Base-by-base conservation (phyloP, 2,113 vertebrate genomes). In the Eretmochelys imbricata region DNA sequence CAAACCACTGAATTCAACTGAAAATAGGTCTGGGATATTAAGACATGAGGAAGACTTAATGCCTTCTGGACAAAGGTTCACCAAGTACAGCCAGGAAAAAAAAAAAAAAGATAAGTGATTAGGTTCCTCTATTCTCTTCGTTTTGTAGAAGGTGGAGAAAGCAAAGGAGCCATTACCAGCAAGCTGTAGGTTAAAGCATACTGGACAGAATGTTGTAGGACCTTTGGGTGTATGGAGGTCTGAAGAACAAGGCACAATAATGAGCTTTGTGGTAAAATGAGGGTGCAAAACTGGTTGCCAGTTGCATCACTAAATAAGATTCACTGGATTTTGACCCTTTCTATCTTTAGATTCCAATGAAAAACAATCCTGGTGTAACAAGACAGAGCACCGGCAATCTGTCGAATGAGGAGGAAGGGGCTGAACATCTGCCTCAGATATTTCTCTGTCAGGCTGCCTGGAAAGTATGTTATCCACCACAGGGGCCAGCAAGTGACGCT, bases 141-240 rank as follows among this genome's bases (percentile, higher is more conserved):
- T 9, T 69, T 83, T 42, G 48, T 0, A 5, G 62, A 79, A 50
- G 1, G 1, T 4, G 2, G 46, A 83, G 80, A 81, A 49, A 75
- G 49, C 38, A 82, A 82, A 50, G 4, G 17, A 85, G 48, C 1
- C 2, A 5, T 17, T 7, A 7, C 4, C 8, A 19, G 42, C 16
- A 24, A 51, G 17, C 1, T 25, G 31, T 13, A 51, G 54, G 19
- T 69, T 81, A 4, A 13, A 10, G 5, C 3, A 4, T 27, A 46
- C 24, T 27, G 5, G 11, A 46, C 11, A 76, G 75, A 25, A 46
- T 13, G 54, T 49, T 13, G 42, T 12, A 80, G 54, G 22, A 25
- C 72, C 0, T 9, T 31, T 24, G 1, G 3, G 0, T 2, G 24
- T 22, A 8, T 7, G 1, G 42, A 13, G 11, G 54, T 4, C 51